Evolutionary conservation across 2,113 vertebrate species (phyloP).

Genomic region (Trogon surrucura): DNA sequence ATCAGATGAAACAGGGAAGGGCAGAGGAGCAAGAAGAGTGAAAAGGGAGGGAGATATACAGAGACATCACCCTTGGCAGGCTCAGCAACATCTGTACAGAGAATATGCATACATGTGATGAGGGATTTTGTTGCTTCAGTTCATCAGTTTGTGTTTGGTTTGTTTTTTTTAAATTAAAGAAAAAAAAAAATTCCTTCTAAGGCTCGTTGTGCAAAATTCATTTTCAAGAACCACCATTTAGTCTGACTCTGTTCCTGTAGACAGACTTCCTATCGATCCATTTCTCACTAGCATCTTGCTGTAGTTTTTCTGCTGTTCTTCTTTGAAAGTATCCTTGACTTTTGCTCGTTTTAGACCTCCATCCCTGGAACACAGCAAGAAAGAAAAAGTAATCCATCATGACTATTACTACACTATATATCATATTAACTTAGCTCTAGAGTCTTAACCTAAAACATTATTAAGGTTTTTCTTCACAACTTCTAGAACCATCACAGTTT

Average conservation of each 20-base stretch:
- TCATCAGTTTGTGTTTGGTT: background rate
- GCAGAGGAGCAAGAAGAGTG: background rate
- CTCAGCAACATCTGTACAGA: slow-evolving; percentile 46
- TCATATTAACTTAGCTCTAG: background rate
- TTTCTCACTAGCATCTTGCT: slow-evolving; percentile 89
- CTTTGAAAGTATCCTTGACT: slow-evolving; percentile 88
- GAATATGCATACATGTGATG: background rate
- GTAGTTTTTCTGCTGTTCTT: slow-evolving; percentile 95
- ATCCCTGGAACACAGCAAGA: slow-evolving; percentile 82
- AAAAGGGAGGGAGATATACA: background rate
- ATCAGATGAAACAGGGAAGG: background rate
- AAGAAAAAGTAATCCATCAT: background rate
- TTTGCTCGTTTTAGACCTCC: slow-evolving; percentile 90
- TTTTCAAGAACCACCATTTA: slow-evolving; percentile 6
- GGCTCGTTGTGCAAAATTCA: slow-evolving; percentile 15
- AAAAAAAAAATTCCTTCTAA: background rate
- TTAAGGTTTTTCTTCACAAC: background rate
- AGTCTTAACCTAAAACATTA: background rate
- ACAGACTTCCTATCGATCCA: slow-evolving; percentile 36
- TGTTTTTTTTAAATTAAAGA: background rate
- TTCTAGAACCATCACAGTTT: background rate
- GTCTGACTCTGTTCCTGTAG: slow-evolving; percentile 61
- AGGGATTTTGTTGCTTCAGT: background rate
- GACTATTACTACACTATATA: background rate
- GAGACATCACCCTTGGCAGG: background rate